phyloP scores from a whole-genome alignment of 64 coral and sea anemone genomes.

The Montipora capricornis region DNA sequence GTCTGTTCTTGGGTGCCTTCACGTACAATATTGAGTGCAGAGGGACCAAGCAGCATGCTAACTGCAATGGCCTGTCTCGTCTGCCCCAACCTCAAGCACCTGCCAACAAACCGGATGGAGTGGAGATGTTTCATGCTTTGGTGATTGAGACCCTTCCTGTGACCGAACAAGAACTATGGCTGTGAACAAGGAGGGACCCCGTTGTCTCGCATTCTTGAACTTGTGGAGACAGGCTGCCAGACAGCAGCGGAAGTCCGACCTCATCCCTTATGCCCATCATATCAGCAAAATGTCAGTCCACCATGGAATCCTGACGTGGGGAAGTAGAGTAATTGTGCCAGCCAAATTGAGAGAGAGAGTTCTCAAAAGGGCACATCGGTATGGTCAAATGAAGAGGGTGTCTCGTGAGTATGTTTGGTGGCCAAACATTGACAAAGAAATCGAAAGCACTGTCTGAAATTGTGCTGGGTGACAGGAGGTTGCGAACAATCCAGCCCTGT shows the following conservation, averaged over 20 bases:
- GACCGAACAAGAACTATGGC: constrained; percentile 36
- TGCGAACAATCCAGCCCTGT: too few relatives aligned
- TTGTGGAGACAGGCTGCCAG: constrained; percentile 37
- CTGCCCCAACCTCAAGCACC: not conserved
- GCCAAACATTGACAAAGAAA: too few relatives aligned
- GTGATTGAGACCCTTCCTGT: constrained; percentile 30
- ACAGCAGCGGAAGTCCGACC: not conserved
- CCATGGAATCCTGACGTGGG: constrained; percentile 38
- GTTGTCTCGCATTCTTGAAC: constrained; percentile 23
- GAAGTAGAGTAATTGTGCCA: not conserved
- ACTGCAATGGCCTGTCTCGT: constrained; percentile 43
- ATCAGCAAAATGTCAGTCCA: not conserved
- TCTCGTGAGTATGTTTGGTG: too few relatives aligned
- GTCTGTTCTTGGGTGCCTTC: constrained; percentile 42
- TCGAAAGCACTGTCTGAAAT: too few relatives aligned
- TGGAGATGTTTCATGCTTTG: not conserved
- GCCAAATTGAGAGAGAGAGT: not conserved
- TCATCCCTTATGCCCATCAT: constrained; percentile 30
- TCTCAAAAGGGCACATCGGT: not conserved
- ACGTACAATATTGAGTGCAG: constrained; percentile 35
- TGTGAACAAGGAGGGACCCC: constrained; percentile 52
- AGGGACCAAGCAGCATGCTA: constrained; percentile 61
- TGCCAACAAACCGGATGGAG: constrained; percentile 4
- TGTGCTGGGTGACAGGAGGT: too few relatives aligned
- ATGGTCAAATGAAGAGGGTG: not conserved